phyloP scores from a whole-genome alignment of 2,113 vertebrate species.

The Lepus americanus region DNA sequence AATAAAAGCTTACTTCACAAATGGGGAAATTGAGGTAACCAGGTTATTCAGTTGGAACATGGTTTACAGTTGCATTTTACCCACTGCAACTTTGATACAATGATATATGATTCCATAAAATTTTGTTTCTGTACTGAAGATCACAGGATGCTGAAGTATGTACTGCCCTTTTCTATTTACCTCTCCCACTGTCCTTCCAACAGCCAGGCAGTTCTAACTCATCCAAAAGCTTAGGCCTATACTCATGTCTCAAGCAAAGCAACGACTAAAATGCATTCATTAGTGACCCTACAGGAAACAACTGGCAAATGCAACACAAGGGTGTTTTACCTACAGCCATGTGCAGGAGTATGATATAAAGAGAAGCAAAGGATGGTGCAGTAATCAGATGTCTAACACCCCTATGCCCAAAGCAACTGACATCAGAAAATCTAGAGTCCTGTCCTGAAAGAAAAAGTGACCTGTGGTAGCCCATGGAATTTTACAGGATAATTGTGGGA shows the following conservation, averaged over 20 bases:
- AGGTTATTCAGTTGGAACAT: background rate
- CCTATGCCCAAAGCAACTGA: fast-evolving
- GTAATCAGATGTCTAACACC: background rate
- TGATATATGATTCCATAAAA: background rate
- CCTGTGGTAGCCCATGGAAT: background rate
- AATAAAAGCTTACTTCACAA: background rate
- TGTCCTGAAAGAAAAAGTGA: background rate
- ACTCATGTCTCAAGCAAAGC: background rate
- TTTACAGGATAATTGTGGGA: background rate
- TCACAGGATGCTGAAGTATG: background rate
- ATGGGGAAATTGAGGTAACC: background rate
- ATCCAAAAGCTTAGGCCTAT: background rate
- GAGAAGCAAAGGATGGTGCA: background rate
- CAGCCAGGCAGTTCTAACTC: background rate
- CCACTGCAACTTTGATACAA: background rate
- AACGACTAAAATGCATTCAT: background rate
- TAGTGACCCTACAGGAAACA: background rate
- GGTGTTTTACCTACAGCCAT: too few relatives aligned
- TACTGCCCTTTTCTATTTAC: background rate
- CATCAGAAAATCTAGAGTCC: background rate
- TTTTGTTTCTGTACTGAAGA: background rate
- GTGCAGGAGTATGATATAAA: background rate
- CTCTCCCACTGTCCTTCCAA: background rate
- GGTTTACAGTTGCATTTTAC: background rate
- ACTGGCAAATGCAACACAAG: background rate